Evolutionary conservation across 2,797 vertebrate genomes (phyloP).

Genomic region (Capromys pilorides): DNA sequence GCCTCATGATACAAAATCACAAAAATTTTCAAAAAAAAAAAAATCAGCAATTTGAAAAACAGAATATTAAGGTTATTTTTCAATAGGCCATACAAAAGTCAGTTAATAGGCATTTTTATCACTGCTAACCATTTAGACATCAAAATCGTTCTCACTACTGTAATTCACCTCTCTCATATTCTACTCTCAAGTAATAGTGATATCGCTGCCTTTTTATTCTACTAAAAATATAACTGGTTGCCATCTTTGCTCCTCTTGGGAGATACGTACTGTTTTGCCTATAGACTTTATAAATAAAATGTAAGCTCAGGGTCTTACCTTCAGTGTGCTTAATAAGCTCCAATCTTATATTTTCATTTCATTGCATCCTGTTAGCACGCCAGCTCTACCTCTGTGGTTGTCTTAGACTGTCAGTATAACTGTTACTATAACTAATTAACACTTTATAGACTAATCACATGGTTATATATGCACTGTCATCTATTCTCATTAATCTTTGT

Average conservation of each 20-base stretch:
- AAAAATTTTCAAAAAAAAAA: no score
- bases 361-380: not conserved
- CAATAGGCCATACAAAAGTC: not conserved
- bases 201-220: not conserved
- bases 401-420: conserved; percentile 8
- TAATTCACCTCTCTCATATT: not conserved
- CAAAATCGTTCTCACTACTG: not conserved
- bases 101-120: not conserved
- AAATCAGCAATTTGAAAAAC: not conserved
- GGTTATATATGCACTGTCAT: not conserved
- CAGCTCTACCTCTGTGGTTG: not conserved
- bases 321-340: not conserved
- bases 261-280: not conserved
- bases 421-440: conserved; percentile 25
- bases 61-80: conserved; percentile 3
- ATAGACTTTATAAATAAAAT: not conserved
- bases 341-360: not conserved
- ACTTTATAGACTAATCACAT: conserved; percentile 3
- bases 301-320: not conserved
- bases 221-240: not conserved
- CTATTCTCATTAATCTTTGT: conserved; percentile 37
- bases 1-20: no score
- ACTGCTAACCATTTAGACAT: not conserved
- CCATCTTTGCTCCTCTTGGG: not conserved
- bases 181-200: not conserved